Evolutionary conservation across 2,113 vertebrate species (phyloP).

Genomic region (Sporophila hypoxantha): DNA sequence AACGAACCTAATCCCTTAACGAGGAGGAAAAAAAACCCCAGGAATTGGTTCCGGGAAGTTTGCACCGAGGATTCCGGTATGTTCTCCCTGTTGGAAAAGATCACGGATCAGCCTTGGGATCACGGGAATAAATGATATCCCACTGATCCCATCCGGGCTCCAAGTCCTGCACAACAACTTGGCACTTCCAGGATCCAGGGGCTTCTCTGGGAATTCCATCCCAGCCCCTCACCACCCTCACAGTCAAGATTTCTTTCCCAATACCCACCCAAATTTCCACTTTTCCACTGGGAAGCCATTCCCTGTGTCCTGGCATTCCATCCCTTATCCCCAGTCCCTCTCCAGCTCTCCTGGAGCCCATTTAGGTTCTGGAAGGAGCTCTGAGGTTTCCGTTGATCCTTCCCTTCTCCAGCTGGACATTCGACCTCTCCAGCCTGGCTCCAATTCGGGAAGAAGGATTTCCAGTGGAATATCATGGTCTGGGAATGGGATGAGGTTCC

Average conservation of each 20-base stretch:
- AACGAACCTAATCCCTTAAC: background rate
- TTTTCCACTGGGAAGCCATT: background rate
- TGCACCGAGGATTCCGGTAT: rapidly evolving
- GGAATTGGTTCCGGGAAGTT: background rate
- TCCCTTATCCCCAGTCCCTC: background rate
- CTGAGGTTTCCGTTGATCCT: background rate
- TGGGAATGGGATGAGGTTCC: background rate
- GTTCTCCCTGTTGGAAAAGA: background rate
- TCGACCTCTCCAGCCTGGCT: background rate
- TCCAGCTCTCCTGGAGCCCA: background rate
- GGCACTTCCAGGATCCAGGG: too few species aligned
- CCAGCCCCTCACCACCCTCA: background rate
- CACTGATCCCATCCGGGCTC: background rate
- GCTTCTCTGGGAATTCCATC: background rate
- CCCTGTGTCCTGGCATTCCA: background rate
- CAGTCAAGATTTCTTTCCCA: background rate
- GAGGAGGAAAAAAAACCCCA: background rate
- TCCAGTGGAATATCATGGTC: rapidly evolving
- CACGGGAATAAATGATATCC: background rate
- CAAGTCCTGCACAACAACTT: background rate
- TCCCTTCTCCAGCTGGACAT: background rate
- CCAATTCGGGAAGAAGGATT: background rate
- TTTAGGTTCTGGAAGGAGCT: background rate
- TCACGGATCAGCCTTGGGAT: background rate
- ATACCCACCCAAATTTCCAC: background rate